These are phyloP conservation scores for Tachysurus vachellii DNA, from an alignment of 2,113 vertebrate species.

Conservation along the genomic window DNA sequence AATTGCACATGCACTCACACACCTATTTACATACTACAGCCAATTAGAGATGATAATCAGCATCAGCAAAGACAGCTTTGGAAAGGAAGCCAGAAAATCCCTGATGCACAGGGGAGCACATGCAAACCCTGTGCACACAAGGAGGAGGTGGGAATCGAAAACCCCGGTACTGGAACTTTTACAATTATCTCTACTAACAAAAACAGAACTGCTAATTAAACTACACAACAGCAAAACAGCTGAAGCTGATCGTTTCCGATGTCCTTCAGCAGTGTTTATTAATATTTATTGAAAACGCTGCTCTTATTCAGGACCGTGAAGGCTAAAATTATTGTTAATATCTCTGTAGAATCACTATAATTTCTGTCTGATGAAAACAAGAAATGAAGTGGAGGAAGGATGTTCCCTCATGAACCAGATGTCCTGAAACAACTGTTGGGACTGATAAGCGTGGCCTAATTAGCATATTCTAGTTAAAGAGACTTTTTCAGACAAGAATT, in stretches of 20 bases:
- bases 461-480: slow-evolving; percentile 23
- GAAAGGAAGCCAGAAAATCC: too few species aligned
- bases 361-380: slow-evolving; percentile 1
- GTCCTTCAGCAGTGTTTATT: neutral
- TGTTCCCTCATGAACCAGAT: slow-evolving; percentile 13
- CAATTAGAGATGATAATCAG: too few species aligned
- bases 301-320: neutral
- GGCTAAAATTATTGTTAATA: neutral
- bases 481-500: slow-evolving; percentile 4
- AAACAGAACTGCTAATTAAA: neutral
- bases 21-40: too few species aligned
- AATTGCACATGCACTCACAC: too few species aligned
- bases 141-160: too few species aligned
- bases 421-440: slow-evolving; percentile 19
- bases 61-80: too few species aligned
- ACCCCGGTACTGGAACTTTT: neutral
- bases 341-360: neutral
- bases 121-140: too few species aligned
- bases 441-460: slow-evolving; percentile 22
- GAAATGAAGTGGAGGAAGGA: neutral
- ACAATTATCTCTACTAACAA: neutral
- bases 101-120: too few species aligned
- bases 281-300: neutral
- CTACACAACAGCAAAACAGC: neutral
- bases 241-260: neutral